Conservation (phyloP, 2,113 vertebrate species). For the Cavia aperea region DNA sequence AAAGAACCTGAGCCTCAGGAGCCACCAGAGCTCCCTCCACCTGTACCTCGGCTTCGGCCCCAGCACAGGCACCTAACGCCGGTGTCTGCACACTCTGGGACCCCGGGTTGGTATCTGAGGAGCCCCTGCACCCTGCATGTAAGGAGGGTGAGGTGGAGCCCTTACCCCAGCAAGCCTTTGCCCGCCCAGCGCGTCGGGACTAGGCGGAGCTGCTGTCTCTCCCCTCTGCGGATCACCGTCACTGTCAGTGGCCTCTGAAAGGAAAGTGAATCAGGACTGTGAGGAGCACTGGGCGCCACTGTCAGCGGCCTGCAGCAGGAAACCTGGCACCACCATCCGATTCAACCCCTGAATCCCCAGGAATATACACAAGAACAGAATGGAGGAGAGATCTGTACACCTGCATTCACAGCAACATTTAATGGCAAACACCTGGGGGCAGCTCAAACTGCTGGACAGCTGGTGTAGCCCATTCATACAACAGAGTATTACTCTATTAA, state of each 20-base stretch:
- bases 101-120: neutral
- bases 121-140: rapidly evolving
- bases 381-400: neutral
- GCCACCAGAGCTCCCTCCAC: neutral
- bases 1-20: neutral
- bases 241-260: constrained; percentile 87
- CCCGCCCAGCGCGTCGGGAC: constrained; percentile 91
- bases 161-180: constrained; percentile 92
- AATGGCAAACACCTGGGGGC: neutral
- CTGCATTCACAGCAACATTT: neutral
- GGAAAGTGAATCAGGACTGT: neutral
- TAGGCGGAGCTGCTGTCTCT: constrained; percentile 82
- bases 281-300: neutral
- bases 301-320: neutral
- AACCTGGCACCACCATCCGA: neutral
- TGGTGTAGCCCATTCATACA: neutral
- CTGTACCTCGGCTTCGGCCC: neutral
- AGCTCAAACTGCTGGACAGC: neutral
- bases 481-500: neutral
- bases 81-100: neutral
- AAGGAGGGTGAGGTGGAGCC: neutral
- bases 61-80: rapidly evolving
- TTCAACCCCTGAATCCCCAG: neutral
- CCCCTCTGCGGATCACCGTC: constrained; percentile 81
- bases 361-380: neutral